phyloP scores from a whole-genome alignment of 2,888 invertebrate species.

The Bedellia somnulentella region DNA sequence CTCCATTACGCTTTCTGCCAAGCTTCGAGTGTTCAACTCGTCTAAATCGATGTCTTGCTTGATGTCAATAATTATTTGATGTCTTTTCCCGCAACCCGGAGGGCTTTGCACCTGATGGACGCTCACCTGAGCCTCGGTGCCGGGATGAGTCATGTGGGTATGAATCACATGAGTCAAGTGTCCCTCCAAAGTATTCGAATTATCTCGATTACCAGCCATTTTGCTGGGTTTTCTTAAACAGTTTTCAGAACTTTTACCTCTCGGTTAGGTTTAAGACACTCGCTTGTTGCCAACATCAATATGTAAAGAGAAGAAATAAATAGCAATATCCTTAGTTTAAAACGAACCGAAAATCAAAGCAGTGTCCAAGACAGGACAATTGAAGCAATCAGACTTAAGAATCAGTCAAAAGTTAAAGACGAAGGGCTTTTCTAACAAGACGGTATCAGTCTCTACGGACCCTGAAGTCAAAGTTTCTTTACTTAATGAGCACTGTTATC shows the following conservation, averaged over 20 bases:
- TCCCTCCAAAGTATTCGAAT: constrained; percentile 24
- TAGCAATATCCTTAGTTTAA: too few species aligned
- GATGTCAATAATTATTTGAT: constrained; percentile 55
- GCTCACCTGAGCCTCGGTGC: constrained; percentile 45
- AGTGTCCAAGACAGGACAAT: constrained; percentile 13
- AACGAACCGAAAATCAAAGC: too few species aligned
- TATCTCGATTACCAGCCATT: constrained; percentile 41
- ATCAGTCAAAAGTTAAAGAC: constrained; percentile 30
- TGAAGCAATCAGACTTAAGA: constrained; percentile 25
- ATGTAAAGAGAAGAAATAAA: constrained; percentile 13
- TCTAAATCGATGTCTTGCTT: constrained; percentile 55
- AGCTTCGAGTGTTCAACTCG: constrained; percentile 42
- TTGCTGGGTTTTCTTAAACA: constrained; percentile 16
- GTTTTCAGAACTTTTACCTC: constrained; percentile 17
- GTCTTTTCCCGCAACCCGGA: constrained; percentile 40
- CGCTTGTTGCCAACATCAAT: constrained; percentile 10
- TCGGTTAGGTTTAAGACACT: constrained; percentile 12
- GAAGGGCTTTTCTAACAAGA: constrained; percentile 14
- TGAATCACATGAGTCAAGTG: constrained; percentile 47
- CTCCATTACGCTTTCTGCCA: constrained; percentile 57
- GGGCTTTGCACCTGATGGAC: constrained; percentile 46
- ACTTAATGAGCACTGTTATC: constrained; percentile 54
- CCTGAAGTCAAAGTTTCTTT: too few species aligned
- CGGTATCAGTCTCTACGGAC: too few species aligned
- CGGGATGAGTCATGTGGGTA: constrained; percentile 39